phyloP scores from a whole-genome alignment of 2,113 vertebrate genomes.

The Cryptotis parvus region DNA sequence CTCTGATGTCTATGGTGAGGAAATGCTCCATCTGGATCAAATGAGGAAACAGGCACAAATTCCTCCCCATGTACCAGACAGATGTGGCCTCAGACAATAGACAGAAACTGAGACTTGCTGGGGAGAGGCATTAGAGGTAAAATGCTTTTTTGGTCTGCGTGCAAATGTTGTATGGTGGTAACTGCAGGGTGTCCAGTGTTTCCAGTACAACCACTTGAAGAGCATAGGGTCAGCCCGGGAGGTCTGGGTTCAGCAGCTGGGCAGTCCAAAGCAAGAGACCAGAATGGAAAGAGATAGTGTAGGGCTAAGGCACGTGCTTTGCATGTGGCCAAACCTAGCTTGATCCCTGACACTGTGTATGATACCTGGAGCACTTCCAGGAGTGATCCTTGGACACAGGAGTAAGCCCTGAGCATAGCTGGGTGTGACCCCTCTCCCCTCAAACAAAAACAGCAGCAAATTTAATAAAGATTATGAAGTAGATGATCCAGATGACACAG shows the following conservation, averaged over 20 bases:
- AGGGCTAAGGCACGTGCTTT: no score
- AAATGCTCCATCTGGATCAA: background rate
- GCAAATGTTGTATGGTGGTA: background rate
- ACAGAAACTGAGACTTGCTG: background rate
- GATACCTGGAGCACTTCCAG: background rate
- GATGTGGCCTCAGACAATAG: background rate
- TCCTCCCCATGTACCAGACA: background rate
- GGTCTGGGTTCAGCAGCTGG: no score
- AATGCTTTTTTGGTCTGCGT: background rate
- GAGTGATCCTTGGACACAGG: background rate
- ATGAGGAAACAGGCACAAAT: background rate
- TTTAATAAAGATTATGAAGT: background rate
- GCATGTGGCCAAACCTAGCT: no score
- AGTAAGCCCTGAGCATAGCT: background rate
- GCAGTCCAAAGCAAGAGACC: no score
- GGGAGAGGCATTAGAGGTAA: background rate
- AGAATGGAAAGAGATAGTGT: no score
- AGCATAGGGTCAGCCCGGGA: no score
- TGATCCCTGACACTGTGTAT: no score
- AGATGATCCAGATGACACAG: background rate
- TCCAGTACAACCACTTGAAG: no score
- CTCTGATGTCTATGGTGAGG: background rate
- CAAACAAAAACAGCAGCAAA: no score
- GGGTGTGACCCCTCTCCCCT: background rate
- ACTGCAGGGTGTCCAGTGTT: background rate